Conservation (phyloP, 2,797 vertebrate species). For the Valencia hispanica region DNA sequence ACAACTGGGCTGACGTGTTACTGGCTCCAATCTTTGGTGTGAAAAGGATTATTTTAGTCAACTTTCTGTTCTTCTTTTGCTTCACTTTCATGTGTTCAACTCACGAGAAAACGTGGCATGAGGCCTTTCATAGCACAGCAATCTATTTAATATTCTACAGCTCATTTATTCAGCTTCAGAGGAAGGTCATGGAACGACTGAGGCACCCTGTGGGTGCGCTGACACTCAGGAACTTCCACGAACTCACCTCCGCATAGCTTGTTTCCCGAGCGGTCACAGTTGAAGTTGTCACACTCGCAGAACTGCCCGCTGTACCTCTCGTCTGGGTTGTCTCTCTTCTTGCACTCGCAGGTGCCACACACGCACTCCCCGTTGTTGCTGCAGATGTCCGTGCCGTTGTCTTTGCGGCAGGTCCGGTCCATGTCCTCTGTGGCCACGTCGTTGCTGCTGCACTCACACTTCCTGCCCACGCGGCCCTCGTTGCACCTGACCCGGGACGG, state of each 20-base stretch:
- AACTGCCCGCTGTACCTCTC: constrained; percentile 94
- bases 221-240: rapidly evolving
- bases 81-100: neutral
- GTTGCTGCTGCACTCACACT: constrained; percentile 95
- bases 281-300: constrained; percentile 99
- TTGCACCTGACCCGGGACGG: constrained; percentile 84
- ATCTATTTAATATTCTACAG: too few species aligned
- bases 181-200: neutral
- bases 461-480: constrained; percentile 90
- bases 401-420: constrained; percentile 92
- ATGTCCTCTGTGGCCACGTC: constrained; percentile 95
- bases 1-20: neutral
- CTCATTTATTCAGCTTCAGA: too few species aligned
- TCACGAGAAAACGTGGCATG: neutral
- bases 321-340: constrained; percentile 91
- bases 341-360: constrained; percentile 95
- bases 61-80: neutral
- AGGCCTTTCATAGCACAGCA: too few species aligned
- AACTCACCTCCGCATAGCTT: constrained; percentile 93
- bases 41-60: neutral
- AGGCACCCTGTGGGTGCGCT: too few species aligned
- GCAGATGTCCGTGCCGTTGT: constrained; percentile 95
- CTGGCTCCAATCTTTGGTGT: neutral
- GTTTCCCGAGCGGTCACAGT: constrained; percentile 94
- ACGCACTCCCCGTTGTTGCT: constrained; percentile 98